Conservation (phyloP, 2,113 vertebrate genomes). For the Eidolon helvum region DNA sequence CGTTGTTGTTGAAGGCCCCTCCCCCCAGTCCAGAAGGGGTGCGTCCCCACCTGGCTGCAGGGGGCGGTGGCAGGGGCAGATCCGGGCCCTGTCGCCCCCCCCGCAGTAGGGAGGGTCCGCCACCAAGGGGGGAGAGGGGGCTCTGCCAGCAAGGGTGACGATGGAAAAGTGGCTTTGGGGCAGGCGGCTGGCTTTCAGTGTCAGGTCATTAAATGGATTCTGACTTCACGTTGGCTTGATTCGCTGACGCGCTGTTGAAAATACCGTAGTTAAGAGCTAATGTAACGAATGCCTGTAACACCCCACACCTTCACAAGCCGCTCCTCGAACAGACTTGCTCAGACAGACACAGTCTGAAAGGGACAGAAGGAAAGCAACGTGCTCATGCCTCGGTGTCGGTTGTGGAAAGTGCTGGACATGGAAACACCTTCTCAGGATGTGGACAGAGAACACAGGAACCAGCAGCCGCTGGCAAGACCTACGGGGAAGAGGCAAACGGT, state of each 20-base stretch:
- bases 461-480: neutral
- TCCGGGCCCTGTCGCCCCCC: neutral
- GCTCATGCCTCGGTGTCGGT: neutral
- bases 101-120: neutral
- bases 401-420: neutral
- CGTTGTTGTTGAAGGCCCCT: neutral
- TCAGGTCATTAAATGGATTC: neutral
- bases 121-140: neutral
- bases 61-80: rapidly evolving
- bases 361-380: neutral
- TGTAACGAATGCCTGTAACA: rapidly evolving
- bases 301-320: rapidly evolving
- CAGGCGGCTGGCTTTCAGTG: neutral
- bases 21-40: neutral
- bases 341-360: neutral
- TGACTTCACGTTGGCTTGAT: neutral
- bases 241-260: neutral
- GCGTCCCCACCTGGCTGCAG: rapidly evolving
- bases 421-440: neutral
- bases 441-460: neutral
- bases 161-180: neutral
- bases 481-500: neutral
- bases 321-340: rapidly evolving
- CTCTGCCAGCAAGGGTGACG: neutral
- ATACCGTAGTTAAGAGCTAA: neutral